These are phyloP conservation scores for Onychorhynchus coronatus DNA, from an alignment of 2,113 vertebrate genomes.

Conservation along the genomic window DNA sequence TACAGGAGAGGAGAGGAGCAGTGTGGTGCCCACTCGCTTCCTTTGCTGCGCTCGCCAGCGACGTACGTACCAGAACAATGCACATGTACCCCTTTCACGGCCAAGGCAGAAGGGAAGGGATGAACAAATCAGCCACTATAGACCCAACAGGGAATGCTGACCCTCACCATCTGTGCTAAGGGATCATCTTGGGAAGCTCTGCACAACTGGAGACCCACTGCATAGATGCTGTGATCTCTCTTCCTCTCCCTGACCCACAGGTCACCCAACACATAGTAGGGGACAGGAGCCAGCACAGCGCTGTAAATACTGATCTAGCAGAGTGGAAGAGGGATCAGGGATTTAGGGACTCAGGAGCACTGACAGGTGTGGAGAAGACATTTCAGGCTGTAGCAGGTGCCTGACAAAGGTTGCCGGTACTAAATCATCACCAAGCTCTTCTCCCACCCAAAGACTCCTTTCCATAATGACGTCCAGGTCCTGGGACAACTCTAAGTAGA, in stretches of 20 bases:
- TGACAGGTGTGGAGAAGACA: neutral
- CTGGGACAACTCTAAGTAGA: neutral
- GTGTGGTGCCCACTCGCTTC: rapidly evolving
- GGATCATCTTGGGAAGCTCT: neutral
- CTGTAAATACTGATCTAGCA: neutral
- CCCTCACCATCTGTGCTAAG: neutral
- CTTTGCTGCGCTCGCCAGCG: neutral
- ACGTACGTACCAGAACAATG: rapidly evolving
- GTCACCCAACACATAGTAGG: neutral
- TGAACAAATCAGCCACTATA: neutral
- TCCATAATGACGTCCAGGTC: neutral
- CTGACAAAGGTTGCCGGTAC: neutral
- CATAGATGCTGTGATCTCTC: neutral
- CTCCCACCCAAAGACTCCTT: neutral
- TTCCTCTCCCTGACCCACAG: neutral
- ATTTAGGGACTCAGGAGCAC: neutral
- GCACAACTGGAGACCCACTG: neutral
- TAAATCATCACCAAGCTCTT: neutral
- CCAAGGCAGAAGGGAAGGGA: neutral
- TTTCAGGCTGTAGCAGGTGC: neutral
- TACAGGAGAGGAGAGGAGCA: neutral
- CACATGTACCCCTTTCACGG: neutral
- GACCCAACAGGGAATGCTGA: neutral
- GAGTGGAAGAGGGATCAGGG: neutral
- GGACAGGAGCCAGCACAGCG: neutral